Conservation (phyloP, 2,888 invertebrate species). For the Ariolimax columbianus region DNA sequence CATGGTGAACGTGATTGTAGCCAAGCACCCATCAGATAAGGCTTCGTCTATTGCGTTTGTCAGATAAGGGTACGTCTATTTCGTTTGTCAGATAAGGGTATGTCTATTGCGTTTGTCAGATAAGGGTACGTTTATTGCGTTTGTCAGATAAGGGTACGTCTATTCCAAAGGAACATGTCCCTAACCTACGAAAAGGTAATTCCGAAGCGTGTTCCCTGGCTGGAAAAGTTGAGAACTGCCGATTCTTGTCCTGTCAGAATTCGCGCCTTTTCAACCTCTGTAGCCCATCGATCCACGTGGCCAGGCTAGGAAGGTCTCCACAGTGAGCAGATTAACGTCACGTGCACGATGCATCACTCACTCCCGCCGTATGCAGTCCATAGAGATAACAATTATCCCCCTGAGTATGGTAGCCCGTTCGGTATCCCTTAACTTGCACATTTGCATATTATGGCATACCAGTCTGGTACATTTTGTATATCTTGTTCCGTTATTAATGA, state of each 20-base stretch:
- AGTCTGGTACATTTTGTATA: neutral
- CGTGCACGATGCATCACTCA: constrained; percentile 35
- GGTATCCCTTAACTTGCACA: constrained; percentile 19
- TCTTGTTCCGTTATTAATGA: neutral
- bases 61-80: no score
- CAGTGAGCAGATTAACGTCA: constrained; percentile 42
- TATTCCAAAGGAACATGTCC: no score
- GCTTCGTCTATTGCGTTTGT: no score
- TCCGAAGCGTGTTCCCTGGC: no score
- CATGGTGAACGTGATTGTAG: no score
- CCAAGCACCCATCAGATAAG: no score
- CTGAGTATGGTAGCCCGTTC: constrained; percentile 19
- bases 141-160: no score
- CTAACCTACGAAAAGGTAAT: no score
- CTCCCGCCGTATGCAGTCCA: constrained; percentile 30
- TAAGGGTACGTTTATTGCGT: no score
- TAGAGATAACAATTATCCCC: constrained; percentile 38
- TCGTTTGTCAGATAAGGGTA: no score
- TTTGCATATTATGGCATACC: constrained; percentile 30
- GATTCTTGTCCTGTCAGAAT: constrained; percentile 25
- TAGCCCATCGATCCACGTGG: constrained; percentile 24
- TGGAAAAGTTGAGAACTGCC: neutral
- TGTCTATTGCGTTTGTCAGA: no score
- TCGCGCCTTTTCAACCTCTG: neutral
- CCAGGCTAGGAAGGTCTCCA: constrained; percentile 20